Conservation (phyloP, 2,113 vertebrate genomes). For the Zapus hudsonius region DNA sequence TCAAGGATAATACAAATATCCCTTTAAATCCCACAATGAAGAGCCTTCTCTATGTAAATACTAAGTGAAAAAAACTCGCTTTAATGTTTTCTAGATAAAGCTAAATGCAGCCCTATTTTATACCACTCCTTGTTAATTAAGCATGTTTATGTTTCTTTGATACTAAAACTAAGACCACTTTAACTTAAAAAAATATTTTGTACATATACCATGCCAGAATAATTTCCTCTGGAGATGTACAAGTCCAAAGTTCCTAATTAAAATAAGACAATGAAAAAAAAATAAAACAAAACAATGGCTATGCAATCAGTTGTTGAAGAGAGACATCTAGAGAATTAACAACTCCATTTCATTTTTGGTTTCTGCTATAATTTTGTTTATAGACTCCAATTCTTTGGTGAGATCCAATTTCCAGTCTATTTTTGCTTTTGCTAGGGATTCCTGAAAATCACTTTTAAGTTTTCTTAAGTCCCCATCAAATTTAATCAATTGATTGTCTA, state of each 20-base stretch:
- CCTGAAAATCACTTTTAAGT: too few relatives aligned
- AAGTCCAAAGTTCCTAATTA: constrained; percentile 65
- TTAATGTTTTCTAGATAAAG: constrained; percentile 13
- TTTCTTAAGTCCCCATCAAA: too few relatives aligned
- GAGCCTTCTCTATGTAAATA: not conserved
- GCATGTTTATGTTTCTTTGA: constrained; percentile 12
- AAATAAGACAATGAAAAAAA: too few relatives aligned
- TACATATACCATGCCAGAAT: constrained; percentile 16
- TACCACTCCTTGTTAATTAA: constrained; percentile 39
- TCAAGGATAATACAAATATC: not conserved
- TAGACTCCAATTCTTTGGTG: too few relatives aligned
- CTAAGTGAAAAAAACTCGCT: not conserved
- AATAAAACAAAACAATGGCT: constrained; percentile 71
- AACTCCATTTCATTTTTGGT: too few relatives aligned
- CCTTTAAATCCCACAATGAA: not conserved
- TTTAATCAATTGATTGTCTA: too few relatives aligned
- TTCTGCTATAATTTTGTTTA: too few relatives aligned
- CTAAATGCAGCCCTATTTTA: constrained; percentile 22
- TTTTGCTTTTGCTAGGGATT: too few relatives aligned
- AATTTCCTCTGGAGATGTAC: constrained; percentile 16
- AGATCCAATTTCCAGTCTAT: too few relatives aligned
- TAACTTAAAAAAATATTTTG: constrained; percentile 7
- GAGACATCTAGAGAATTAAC: too few relatives aligned
- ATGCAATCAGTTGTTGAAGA: constrained; percentile 50
- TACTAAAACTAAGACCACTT: constrained; percentile 38